Percentiles rank a stretch among this genome's conserved stretches.
phyloP scores from a whole-genome alignment of 1,140 invertebrate genomes.

The Kradibia gibbosae region DNA sequence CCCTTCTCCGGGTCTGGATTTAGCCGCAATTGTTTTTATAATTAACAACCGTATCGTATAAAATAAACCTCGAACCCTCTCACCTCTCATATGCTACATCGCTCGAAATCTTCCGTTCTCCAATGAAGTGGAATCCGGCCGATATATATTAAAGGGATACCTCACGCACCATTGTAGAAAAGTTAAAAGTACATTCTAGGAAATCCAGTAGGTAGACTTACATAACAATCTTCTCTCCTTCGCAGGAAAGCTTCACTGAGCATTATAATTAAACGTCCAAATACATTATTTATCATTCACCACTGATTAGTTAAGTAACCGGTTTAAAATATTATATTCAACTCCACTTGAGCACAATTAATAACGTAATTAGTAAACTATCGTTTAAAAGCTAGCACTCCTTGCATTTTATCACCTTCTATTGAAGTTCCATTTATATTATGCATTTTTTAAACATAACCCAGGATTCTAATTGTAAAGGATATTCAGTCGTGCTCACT shows the following conservation, averaged over 20 bases:
- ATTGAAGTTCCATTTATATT: neutral
- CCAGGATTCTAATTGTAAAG: neutral
- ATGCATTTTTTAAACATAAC: neutral
- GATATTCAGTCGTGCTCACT: neutral
- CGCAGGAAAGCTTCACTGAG: neutral
- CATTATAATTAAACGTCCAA: neutral
- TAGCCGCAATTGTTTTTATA: neutral
- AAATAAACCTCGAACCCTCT: too few species aligned
- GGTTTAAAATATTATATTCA: neutral
- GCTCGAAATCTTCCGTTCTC: too few species aligned
- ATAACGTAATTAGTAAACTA: slow-evolving; percentile 3
- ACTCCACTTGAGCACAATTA: neutral
- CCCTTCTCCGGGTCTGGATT: neutral
- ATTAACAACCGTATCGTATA: too few species aligned
- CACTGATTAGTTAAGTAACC: slow-evolving; percentile 1
- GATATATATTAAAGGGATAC: too few species aligned
- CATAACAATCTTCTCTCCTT: neutral
- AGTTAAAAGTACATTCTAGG: neutral
- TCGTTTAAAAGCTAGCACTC: neutral
- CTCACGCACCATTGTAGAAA: neutral
- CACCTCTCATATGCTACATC: too few species aligned
- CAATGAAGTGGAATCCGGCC: too few species aligned
- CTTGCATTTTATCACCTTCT: neutral
- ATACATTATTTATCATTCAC: neutral
- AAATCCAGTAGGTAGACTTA: neutral